Conservation (phyloP, 64 coral and sea anemone species). For the Pocillopora verrucosa region DNA sequence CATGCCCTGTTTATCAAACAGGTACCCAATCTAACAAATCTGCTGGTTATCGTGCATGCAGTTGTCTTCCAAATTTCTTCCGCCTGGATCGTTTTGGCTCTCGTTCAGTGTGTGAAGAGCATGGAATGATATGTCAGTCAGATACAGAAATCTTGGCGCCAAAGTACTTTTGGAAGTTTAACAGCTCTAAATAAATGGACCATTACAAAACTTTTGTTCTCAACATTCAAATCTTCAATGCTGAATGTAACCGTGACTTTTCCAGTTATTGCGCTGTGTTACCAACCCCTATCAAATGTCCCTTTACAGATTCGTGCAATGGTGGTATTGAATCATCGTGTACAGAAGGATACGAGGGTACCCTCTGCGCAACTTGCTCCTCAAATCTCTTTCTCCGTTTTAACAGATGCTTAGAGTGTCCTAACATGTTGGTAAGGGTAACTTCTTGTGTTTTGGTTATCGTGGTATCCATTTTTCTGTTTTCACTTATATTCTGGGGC, state of each 20-base stretch:
- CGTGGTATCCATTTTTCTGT: conserved; percentile 25
- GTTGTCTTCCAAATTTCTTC: conserved; percentile 35
- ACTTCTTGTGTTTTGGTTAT: neutral
- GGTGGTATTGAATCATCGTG: conserved; percentile 42
- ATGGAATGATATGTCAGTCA: neutral
- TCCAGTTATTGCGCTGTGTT: conserved; percentile 1
- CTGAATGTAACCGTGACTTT: neutral
- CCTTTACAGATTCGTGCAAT: conserved; percentile 29
- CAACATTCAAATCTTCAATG: conserved; percentile 7
- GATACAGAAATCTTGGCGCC: conserved; percentile 12
- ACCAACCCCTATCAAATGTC: neutral
- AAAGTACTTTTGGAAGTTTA: conserved; percentile 37
- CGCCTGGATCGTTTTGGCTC: conserved; percentile 49
- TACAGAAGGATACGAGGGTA: conserved; percentile 28
- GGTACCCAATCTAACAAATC: conserved; percentile 27
- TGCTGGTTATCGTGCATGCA: neutral
- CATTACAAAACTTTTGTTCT: conserved; percentile 9
- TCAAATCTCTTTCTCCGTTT: conserved; percentile 29
- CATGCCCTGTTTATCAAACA: neutral
- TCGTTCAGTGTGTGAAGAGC: conserved; percentile 7
- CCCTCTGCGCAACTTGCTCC: conserved; percentile 46
- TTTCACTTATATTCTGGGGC: conserved; percentile 50
- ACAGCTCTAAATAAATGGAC: neutral
- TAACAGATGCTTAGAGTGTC: neutral
- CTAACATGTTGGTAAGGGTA: no score